Base-by-base conservation (phyloP, 2,797 vertebrate genomes). In the Pipistrellus pipistrellus region DNA sequence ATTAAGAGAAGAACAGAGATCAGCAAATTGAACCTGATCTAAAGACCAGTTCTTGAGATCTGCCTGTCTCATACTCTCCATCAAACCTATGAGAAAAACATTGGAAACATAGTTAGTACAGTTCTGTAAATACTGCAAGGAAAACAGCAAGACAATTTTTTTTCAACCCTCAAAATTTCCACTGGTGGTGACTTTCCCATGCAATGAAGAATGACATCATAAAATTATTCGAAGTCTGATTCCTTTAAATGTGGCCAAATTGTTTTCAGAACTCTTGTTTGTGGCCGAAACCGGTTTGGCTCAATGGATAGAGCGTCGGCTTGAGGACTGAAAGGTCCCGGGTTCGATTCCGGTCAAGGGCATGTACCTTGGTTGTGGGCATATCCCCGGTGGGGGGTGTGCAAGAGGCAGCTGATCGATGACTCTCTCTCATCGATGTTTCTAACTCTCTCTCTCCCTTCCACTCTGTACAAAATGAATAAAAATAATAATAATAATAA, bases 31-130 rank as follows among this genome's bases (percentile, higher is more conserved):
- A 97, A 99, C 99, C 91, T 99, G 99, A 97, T 99, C 99, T 97
- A 99, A 98, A 94, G 99, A 99, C 99, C 99, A 99, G 97, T 99
- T 99, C 98, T 99, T 99, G 97, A 99, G 97, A 98, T 99, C 99
- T 5, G 99, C 99, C 98, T 99, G 99, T 97, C 99, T 99, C 99
- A 99, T 99, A 96, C 99, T 99, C 97, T 99, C 99, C 98, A 99
- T 99, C 97, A 99, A 98, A 96, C 99, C 99, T 99, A 97, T 75
- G 83, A 94, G 35, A 68, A 88, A 93, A 97, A 57, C 73, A 96
- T 93, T 93, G 77, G 57, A 96, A 84, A 97, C 41, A 90, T 0
- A 90, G 51, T 96, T 86, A 96, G 93, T 35, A 94, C 0, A 59
- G 81, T 81, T 92, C 55, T 91, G 15, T 53, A 95, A 86, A 86